phyloP scores from a whole-genome alignment of 2,888 invertebrate species.

The Mesochorus sp. region DNA sequence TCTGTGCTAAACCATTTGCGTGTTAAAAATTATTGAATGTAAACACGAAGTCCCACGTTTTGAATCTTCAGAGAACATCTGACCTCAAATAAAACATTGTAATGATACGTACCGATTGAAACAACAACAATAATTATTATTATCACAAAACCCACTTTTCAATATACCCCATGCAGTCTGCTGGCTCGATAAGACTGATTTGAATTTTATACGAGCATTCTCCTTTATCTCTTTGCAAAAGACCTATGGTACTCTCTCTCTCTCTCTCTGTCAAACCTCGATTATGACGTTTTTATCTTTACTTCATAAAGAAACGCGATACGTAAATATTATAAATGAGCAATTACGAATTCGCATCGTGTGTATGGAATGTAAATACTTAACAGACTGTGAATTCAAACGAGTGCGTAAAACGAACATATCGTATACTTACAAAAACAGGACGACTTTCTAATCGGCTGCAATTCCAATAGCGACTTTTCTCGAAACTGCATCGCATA shows the following conservation, averaged over 20 bases:
- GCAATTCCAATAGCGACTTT: slow-evolving; percentile 11
- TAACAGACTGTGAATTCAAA: background rate
- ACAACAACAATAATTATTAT: background rate
- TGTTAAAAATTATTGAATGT: background rate
- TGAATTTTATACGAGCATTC: background rate
- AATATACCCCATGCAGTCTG: slow-evolving; percentile 13
- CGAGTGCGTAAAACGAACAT: background rate
- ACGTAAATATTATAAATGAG: background rate
- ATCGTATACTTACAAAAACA: background rate
- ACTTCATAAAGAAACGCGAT: background rate
- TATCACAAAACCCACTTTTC: background rate
- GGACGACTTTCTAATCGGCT: slow-evolving; percentile 41
- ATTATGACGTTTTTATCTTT: background rate
- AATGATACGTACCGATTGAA: background rate
- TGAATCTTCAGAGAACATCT: no score
- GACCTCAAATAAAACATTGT: background rate
- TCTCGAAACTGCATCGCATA: background rate
- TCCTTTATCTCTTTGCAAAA: background rate
- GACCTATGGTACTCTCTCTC: slow-evolving; percentile 13
- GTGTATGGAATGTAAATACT: background rate
- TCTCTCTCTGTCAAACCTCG: no score
- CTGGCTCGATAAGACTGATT: background rate
- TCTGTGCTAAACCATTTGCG: background rate
- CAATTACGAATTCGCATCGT: background rate
- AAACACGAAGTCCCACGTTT: background rate